Base-by-base conservation (phyloP, 2,113 vertebrate species). In the Gnathonemus longibarbis region DNA sequence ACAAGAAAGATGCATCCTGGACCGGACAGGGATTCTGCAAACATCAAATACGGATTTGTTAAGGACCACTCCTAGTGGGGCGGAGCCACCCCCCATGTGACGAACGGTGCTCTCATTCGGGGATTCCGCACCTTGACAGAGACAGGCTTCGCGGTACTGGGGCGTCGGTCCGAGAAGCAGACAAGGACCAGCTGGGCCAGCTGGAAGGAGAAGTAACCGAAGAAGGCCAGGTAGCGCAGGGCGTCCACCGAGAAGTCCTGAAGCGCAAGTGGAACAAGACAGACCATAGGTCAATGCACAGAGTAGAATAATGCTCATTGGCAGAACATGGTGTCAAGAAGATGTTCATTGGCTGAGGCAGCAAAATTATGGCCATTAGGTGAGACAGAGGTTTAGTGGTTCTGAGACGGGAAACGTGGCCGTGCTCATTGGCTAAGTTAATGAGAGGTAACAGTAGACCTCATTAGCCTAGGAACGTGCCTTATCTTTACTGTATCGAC, bases 1-100 rank as follows among this genome's bases (percentile, higher is more conserved):
- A 98, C 90, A 97, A 94, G 93, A 98, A 97, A 5, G 96, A 97
- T 46, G 96, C 96, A n/a, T 95, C 95, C 19, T 94, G 93, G 90
- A 97, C 96, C 39, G 98, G 98, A 94, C 97, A 98, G 0, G 92
- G 95, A 84, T 97, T 98, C 97, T 98, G 93, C 92, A 90, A 17
- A 42, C 85, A 80, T n/a, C 1, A 35, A 45, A 87, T 49, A 39
- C 9, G 53, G 85, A 46, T 52, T 27, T 11, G 50, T 50, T 56
- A 13, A 53, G 8, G 42, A 88, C 21, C 39, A 31, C 24, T 80
- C 4, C 2, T 19, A 66, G 58, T 88, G 88, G 56, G 27, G 35
- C 6, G 1, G 15, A 7, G 70, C 5, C 31, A 3, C 5, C 4
- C 31, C 31, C 11, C 70, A 5, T 17, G 70, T 46, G 39, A 46